Conservation (phyloP, 2,888 invertebrate genomes). For the Diarsia rubi region DNA sequence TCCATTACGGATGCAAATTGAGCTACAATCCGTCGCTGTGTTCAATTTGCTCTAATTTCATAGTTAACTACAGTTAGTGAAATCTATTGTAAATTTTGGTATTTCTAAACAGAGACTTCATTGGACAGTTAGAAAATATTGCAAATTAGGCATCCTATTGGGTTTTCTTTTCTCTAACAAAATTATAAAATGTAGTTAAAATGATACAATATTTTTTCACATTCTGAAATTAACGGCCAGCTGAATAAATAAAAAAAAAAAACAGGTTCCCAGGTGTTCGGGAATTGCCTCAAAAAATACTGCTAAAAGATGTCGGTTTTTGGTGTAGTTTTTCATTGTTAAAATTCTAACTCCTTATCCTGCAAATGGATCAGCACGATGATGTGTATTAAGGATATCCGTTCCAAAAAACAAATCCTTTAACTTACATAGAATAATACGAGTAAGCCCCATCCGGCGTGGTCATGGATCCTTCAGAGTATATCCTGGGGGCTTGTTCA, state of each 20-base stretch:
- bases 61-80: background rate
- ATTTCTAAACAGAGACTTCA: background rate
- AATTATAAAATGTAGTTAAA: too few relatives aligned
- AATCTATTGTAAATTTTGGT: background rate
- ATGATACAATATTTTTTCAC: too few relatives aligned
- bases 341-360: too few relatives aligned
- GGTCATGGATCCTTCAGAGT: slow-evolving; percentile 87
- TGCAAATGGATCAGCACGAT: too few relatives aligned
- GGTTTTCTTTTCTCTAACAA: background rate
- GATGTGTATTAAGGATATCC: too few relatives aligned
- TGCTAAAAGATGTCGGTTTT: too few relatives aligned
- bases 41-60: slow-evolving; percentile 26
- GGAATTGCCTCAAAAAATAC: too few relatives aligned
- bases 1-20: slow-evolving; percentile 38
- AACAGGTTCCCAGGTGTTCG: too few relatives aligned
- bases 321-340: too few relatives aligned
- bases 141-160: background rate
- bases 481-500: slow-evolving; percentile 91
- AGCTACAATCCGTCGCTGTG: background rate
- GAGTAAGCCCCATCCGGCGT: slow-evolving; percentile 87
- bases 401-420: background rate
- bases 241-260: too few relatives aligned
- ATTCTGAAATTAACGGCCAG: too few relatives aligned
- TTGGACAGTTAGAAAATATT: background rate
- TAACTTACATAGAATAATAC: slow-evolving; percentile 87